These are phyloP conservation scores for Cabera pusaria DNA, from an alignment of 2,888 invertebrate genomes.

Conservation along the genomic window DNA sequence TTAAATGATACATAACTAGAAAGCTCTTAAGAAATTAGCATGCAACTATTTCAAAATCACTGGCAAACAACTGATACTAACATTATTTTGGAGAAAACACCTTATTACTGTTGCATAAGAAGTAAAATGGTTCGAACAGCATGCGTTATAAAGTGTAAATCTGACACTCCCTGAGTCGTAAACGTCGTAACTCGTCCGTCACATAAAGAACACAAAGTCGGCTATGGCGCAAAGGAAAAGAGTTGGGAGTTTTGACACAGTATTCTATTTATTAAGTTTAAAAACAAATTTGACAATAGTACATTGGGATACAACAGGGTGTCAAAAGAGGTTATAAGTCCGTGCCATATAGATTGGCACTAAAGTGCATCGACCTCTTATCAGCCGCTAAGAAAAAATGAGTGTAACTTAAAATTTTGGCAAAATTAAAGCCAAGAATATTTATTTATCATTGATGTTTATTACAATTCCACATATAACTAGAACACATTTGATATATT, in stretches of 20 bases:
- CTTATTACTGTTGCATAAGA: conserved; percentile 26
- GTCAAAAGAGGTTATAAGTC: too few relatives aligned
- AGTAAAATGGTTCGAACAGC: conserved; percentile 33
- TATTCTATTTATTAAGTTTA: too few relatives aligned
- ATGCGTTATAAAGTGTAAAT: conserved; percentile 51
- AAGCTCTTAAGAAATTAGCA: conserved; percentile 2
- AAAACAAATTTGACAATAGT: too few relatives aligned
- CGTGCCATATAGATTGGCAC: too few relatives aligned
- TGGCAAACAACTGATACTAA: neutral
- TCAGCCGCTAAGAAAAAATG: too few relatives aligned
- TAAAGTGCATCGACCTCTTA: too few relatives aligned
- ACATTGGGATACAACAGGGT: too few relatives aligned
- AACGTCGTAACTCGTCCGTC: conserved; percentile 57
- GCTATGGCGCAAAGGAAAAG: conserved; percentile 14
- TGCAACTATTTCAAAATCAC: conserved; percentile 1
- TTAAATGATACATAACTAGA: neutral
- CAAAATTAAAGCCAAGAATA: too few relatives aligned
- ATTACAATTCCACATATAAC: too few relatives aligned
- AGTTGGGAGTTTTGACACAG: conserved; percentile 2
- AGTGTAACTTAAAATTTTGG: too few relatives aligned
- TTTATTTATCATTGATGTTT: too few relatives aligned
- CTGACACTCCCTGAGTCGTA: conserved; percentile 49
- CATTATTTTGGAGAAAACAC: conserved; percentile 18
- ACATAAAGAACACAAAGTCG: conserved; percentile 53
- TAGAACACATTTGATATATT: too few relatives aligned